phyloP scores from a whole-genome alignment of 1,140 invertebrate species.

The Metopolophium dirhodum region DNA sequence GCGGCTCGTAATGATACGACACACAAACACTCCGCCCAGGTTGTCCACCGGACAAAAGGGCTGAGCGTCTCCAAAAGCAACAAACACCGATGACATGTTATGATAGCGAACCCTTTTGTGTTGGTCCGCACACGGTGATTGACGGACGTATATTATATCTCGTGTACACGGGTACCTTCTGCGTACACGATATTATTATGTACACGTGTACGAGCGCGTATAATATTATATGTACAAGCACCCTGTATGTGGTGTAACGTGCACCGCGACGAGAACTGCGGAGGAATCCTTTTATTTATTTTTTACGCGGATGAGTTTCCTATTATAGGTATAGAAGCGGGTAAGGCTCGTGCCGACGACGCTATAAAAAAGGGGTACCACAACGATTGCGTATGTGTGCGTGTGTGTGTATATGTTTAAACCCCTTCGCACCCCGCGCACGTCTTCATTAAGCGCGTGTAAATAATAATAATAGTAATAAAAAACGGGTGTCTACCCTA shows the following conservation, averaged over 20 bases:
- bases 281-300: constrained; percentile 37
- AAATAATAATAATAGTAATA: constrained; percentile 20
- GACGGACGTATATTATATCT: neutral
- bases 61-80: constrained; percentile 33
- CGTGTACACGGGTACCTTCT: neutral
- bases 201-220: neutral
- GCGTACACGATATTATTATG: neutral
- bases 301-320: constrained; percentile 5
- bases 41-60: neutral
- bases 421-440: constrained; percentile 17
- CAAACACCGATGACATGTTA: constrained; percentile 57
- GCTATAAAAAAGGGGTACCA: constrained; percentile 39
- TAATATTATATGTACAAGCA: neutral
- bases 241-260: neutral
- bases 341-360: constrained; percentile 34
- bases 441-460: constrained; percentile 53
- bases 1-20: neutral
- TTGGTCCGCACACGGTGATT: constrained; percentile 37
- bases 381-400: neutral
- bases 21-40: constrained; percentile 44
- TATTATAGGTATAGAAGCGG: neutral
- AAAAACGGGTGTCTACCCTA: constrained; percentile 33
- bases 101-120: constrained; percentile 57
- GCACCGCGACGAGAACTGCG: neutral
- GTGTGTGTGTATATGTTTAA: neutral